Evolutionary conservation across 2,797 vertebrate species (phyloP), one percentile per base, ranked within the genome.

Genomic region (Microctenopoma stevenorrisi): DNA sequence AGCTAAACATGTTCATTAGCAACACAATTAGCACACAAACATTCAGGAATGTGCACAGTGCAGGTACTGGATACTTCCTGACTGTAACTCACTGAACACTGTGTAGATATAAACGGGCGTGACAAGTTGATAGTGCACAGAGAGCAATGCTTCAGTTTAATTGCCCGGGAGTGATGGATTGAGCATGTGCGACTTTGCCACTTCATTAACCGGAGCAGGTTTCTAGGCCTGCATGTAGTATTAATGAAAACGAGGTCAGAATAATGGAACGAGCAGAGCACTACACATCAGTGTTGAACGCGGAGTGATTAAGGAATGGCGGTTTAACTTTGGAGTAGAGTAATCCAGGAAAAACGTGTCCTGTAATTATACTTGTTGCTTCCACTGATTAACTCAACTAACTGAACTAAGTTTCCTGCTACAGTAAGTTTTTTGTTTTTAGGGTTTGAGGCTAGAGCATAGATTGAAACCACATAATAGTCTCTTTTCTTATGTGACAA

Each of bases 111-210:
- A 26, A 46, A 38, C 60, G 74, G 64, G 42, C 59, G 47, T 55
- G 56, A 67, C 54, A 55, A 42, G 59, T 40, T 76, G 64, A 64
- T 51, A 58, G 44, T 48, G 69, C 56, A 72, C 65, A 35, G 7
- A 14, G 85, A 61, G 61, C 64, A 69, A 70, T 81, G n/a, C 48
- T 76, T 83, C 49, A 66, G n/a, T 64, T 77, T 81, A 85, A 88
- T 81, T 88, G 83, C 69, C 76, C 33, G 7, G 18, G 63, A 66
- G 52, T 71, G 69, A 69, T 47, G 28, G 56, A 64, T 49, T 13
- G 2, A 70, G 43, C 54, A 15, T 35, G 33, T 48, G 68, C 46
- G 68, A 79, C 63, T 40, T 35, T 40, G 53, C 25, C 26, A 14
- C 61, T 68, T 78, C 73, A 66, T 13, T 56, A 73, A 79, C 65